Evolutionary conservation across 2,888 invertebrate genomes (phyloP).

Genomic region (Morpho deidamia): DNA sequence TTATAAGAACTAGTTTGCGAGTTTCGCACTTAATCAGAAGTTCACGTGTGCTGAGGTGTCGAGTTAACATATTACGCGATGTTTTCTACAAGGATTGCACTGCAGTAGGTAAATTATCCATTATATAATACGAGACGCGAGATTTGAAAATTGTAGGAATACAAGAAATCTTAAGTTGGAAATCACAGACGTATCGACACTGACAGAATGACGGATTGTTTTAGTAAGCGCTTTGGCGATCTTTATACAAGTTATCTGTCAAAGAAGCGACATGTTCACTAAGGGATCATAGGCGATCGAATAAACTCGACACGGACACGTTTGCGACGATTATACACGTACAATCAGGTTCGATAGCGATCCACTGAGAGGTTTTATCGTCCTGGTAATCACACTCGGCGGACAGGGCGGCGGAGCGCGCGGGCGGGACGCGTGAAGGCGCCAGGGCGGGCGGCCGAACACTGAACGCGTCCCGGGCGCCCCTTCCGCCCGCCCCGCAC

Average conservation of each 20-base stretch:
- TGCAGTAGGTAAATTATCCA: conserved; percentile 20
- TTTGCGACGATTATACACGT: conserved; percentile 16
- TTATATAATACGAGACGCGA: conserved; percentile 15
- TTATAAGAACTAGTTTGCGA: conserved; percentile 9
- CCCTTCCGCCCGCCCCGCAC: conserved; percentile 41
- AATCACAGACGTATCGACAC: conserved; percentile 19
- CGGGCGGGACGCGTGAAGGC: conserved; percentile 45
- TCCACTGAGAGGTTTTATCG: conserved; percentile 40
- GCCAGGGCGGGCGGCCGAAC: conserved; percentile 64
- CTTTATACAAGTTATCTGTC: conserved; percentile 29
- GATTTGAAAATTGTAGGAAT: conserved; percentile 5
- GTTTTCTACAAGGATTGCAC: background rate
- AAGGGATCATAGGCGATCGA: conserved; percentile 35
- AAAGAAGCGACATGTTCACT: conserved; percentile 24
- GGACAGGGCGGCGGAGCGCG: conserved; percentile 31
- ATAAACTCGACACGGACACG: background rate
- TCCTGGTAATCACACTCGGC: conserved; percentile 35
- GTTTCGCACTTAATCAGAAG: conserved; percentile 9
- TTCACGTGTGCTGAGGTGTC: conserved; percentile 8
- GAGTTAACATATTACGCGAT: conserved; percentile 2
- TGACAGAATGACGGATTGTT: conserved; percentile 42
- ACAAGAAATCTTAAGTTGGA: conserved; percentile 10
- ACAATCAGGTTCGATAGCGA: conserved; percentile 23
- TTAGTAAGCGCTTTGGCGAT: conserved; percentile 29
- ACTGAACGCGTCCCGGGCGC: conserved; percentile 46